Evolutionary conservation across 2,888 invertebrate genomes (phyloP).

Genomic region (Hypena proboscidalis): DNA sequence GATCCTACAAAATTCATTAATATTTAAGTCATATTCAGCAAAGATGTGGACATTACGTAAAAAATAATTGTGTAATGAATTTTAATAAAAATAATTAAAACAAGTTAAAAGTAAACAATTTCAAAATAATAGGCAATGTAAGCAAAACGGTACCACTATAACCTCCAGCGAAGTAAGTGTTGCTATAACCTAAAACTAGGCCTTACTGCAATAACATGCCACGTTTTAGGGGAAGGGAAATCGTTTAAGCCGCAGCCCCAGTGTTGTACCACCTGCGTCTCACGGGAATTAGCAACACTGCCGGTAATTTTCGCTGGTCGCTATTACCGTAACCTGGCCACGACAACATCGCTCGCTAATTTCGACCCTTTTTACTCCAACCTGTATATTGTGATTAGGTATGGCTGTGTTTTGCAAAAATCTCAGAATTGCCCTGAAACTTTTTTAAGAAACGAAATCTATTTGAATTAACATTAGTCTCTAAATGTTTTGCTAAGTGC

Average conservation of each 20-base stretch:
- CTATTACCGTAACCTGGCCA: slow-evolving; percentile 31
- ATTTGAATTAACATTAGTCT: too few relatives aligned
- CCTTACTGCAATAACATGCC: slow-evolving; percentile 60
- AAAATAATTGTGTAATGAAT: too few relatives aligned
- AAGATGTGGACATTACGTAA: too few relatives aligned
- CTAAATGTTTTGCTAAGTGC: too few relatives aligned
- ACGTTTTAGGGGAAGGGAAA: slow-evolving; percentile 59
- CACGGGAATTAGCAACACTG: slow-evolving; percentile 49
- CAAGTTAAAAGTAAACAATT: too few relatives aligned
- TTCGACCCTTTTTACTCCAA: slow-evolving; percentile 34
- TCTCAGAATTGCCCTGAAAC: too few relatives aligned
- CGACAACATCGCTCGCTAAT: slow-evolving; percentile 39
- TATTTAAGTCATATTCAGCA: too few relatives aligned
- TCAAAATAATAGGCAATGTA: too few relatives aligned
- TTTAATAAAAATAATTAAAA: too few relatives aligned
- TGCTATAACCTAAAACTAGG: slow-evolving; percentile 59
- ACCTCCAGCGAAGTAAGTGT: slow-evolving; percentile 44
- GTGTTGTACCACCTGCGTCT: slow-evolving; percentile 69
- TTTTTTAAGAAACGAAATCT: too few relatives aligned
- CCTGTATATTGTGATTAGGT: slow-evolving; percentile 25
- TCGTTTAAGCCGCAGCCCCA: slow-evolving; percentile 70
- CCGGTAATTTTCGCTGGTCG: slow-evolving; percentile 61
- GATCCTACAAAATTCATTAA: too few relatives aligned
- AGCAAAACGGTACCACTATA: slow-evolving; percentile 39
- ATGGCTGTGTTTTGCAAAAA: slow-evolving; percentile 15